Evolutionary conservation across 2,797 vertebrate genomes (phyloP).

Genomic region (Halcyon badia): DNA sequence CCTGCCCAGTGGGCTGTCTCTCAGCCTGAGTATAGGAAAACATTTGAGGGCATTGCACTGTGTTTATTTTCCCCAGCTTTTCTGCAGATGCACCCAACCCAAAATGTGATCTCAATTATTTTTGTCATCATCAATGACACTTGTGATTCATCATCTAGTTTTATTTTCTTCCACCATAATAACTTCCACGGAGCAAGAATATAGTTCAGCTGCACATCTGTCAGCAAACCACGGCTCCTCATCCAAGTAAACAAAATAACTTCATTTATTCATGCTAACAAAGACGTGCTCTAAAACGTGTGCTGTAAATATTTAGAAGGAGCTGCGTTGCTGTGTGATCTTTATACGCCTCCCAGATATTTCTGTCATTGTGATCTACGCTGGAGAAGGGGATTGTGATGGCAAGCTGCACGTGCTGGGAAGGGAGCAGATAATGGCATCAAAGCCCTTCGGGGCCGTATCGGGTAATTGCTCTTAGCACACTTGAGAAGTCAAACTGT

Average conservation of each 20-base stretch:
- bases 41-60: not conserved
- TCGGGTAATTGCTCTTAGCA: not conserved
- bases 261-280: not conserved
- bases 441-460: not conserved
- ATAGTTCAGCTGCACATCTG: conserved; percentile 41
- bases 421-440: not conserved
- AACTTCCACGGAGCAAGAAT: not conserved
- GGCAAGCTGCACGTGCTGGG: not conserved
- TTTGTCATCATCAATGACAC: not conserved
- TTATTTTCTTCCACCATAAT: conserved; percentile 12
- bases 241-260: not conserved
- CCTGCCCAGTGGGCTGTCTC: not conserved
- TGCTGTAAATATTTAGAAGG: not conserved
- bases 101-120: conserved; percentile 4
- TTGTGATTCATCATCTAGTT: conserved; percentile 10
- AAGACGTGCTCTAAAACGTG: not conserved
- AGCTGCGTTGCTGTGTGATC: not conserved
- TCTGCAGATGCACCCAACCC: conserved; percentile 2
- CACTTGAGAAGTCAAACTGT: not conserved
- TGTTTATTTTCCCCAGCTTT: not conserved
- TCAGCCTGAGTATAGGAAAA: not conserved
- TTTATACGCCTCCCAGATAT: not conserved
- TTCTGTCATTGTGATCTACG: not conserved
- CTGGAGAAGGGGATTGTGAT: not conserved
- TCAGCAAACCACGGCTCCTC: not conserved